Conservation (phyloP, 1,140 invertebrate species). For the Parapsyche elsis region DNA sequence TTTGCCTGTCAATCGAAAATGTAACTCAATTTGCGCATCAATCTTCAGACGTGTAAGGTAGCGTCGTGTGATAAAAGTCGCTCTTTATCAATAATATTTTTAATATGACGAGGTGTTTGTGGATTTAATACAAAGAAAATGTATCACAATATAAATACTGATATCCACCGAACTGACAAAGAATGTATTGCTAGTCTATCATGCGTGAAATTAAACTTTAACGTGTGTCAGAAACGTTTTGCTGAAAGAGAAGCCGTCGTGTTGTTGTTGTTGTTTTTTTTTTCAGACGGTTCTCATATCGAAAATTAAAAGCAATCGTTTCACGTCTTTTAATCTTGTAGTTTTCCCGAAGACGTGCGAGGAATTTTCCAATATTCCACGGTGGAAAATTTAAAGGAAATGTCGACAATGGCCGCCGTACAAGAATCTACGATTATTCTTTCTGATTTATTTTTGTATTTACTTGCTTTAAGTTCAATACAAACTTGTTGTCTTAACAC, state of each 20-base stretch:
- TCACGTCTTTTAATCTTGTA: background rate
- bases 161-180: background rate
- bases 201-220: slow-evolving; percentile 32
- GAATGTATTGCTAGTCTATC: background rate
- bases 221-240: background rate
- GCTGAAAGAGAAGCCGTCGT: background rate
- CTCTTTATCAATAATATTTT: too few species aligned
- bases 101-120: background rate
- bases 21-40: too few species aligned
- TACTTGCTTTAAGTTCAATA: too few species aligned
- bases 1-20: too few species aligned
- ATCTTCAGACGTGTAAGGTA: too few species aligned
- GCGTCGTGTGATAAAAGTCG: background rate
- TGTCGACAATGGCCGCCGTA: too few species aligned
- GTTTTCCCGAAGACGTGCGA: background rate
- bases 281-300: background rate
- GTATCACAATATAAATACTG: background rate
- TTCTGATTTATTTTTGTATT: too few species aligned
- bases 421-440: too few species aligned
- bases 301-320: slow-evolving; percentile 19
- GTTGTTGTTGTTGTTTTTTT: background rate
- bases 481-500: too few species aligned
- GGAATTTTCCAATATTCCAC: slow-evolving; percentile 21
- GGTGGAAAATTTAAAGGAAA: too few species aligned
- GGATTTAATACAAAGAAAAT: background rate